Evolutionary conservation across 1,140 invertebrate species (phyloP).

Genomic region (Drosophila sproati): DNA sequence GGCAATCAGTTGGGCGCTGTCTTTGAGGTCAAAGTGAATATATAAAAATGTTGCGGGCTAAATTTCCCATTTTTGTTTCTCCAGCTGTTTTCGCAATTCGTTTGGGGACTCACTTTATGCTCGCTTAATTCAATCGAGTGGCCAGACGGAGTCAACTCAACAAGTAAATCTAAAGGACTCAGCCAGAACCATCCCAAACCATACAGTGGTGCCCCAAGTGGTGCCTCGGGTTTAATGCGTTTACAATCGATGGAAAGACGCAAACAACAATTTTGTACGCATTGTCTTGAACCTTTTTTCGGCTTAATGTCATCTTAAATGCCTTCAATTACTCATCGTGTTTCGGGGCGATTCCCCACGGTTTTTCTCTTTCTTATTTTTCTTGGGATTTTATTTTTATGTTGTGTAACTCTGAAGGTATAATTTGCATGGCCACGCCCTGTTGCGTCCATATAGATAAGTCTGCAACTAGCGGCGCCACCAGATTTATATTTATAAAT

Average conservation of each 20-base stretch:
- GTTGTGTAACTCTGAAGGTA: conserved; percentile 39
- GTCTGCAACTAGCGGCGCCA: conserved; percentile 19
- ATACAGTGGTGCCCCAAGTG: background rate
- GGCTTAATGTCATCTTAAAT: conserved; percentile 75
- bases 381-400: conserved; percentile 8
- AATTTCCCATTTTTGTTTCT: conserved; percentile 31
- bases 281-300: conserved; percentile 42
- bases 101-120: conserved; percentile 56
- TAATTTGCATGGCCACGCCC: conserved; percentile 55
- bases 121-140: conserved; percentile 62
- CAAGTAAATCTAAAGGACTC: conserved; percentile 56
- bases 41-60: background rate
- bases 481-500: conserved; percentile 47
- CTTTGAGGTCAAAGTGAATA: conserved; percentile 11
- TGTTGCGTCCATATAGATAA: conserved; percentile 37
- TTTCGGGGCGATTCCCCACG: conserved; percentile 12
- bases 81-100: conserved; percentile 51
- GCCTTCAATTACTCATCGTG: conserved; percentile 64
- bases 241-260: conserved; percentile 13
- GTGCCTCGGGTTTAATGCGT: conserved; percentile 18
- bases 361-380: conserved; percentile 18
- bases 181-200: background rate
- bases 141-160: conserved; percentile 58
- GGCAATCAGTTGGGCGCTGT: conserved; percentile 24
- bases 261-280: background rate